Base-by-base conservation (phyloP, 1,140 invertebrate genomes). In the Drosophila nikananu region DNA sequence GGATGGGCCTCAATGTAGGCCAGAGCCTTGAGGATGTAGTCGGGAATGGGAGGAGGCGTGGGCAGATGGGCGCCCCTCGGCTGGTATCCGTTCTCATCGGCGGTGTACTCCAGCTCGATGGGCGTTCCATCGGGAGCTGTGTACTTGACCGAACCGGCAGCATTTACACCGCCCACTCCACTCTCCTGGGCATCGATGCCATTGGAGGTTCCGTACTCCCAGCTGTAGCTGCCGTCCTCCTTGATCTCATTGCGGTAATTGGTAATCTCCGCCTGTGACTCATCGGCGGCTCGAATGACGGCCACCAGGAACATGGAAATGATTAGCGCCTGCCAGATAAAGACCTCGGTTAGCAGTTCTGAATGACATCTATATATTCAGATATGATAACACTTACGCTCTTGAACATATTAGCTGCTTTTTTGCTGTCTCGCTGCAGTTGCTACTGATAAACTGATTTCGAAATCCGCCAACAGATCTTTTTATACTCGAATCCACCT, bases 31-130 rank as follows among this genome's bases (percentile, higher is more conserved):
- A 94, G 93, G 58, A 96, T 96, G 65, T 94, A 95, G 44, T 83
- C 95, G 96, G 94, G 98, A 97, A 93, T 98, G 95, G 94, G 92
- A 37, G 96, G 96, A 17, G 96, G 96, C 2, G 96, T 96, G 48
- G 97, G 97, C 19, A 97, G 93, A 89, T 97, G 96, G 9, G 94
- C 95, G 12, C 96, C 96, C 48, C 94, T 92, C 0, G 96, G 96
- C 57, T 95, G 95, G 93, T 97, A 97, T 21, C 96, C 96, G 71
- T 96, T 95, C 86, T 97, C 96, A 79, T 97, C 96, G 32, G 97
- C 97, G 2, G 95, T 95, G 93, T 97, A 97, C 10, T 93, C 92
- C 13, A 95, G 75, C 23, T 92, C 76, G 49, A 94, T 94, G 9
- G 81, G 91, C 49, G 93, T 86, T 6, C 94, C 94, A 82, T 94